These are phyloP conservation scores for Bugula neritina DNA, from an alignment of 2,888 invertebrate species.

Conservation along the genomic window DNA sequence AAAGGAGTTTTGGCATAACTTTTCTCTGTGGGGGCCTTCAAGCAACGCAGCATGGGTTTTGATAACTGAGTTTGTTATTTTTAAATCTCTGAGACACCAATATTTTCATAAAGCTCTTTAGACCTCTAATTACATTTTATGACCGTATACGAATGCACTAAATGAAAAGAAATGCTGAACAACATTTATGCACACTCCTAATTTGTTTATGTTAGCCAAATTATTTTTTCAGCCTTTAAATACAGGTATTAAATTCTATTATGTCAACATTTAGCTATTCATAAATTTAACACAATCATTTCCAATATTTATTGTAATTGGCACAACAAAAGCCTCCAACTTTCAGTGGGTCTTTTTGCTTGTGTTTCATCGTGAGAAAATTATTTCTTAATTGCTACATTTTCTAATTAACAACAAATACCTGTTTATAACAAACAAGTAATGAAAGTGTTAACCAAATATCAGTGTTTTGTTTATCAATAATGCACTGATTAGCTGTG, in stretches of 20 bases:
- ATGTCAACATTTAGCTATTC: neutral
- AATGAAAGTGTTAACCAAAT: slow-evolving; percentile 24
- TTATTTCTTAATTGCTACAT: neutral
- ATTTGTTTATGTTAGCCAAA: slow-evolving; percentile 3
- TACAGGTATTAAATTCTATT: slow-evolving; percentile 4
- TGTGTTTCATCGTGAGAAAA: slow-evolving; percentile 3
- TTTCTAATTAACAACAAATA: slow-evolving; percentile 26
- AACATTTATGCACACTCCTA: slow-evolving; percentile 10
- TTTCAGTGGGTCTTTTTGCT: neutral
- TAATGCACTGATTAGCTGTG: neutral
- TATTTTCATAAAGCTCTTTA: slow-evolving; percentile 9
- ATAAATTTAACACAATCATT: neutral
- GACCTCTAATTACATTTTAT: slow-evolving; percentile 24
- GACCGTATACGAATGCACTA: neutral
- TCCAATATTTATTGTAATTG: slow-evolving; percentile 22
- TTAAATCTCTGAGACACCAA: slow-evolving; percentile 3
- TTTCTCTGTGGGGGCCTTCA: slow-evolving; percentile 10
- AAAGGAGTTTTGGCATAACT: neutral
- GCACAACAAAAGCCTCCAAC: slow-evolving; percentile 17
- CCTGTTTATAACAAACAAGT: slow-evolving; percentile 21
- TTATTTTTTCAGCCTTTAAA: slow-evolving; percentile 6
- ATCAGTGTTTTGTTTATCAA: slow-evolving; percentile 17
- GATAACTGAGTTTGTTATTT: slow-evolving; percentile 22
- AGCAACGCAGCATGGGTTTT: slow-evolving; percentile 14
- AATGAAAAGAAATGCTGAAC: neutral